phyloP scores from a whole-genome alignment of 2,888 invertebrate genomes.

The Falcaria lacertinaria region DNA sequence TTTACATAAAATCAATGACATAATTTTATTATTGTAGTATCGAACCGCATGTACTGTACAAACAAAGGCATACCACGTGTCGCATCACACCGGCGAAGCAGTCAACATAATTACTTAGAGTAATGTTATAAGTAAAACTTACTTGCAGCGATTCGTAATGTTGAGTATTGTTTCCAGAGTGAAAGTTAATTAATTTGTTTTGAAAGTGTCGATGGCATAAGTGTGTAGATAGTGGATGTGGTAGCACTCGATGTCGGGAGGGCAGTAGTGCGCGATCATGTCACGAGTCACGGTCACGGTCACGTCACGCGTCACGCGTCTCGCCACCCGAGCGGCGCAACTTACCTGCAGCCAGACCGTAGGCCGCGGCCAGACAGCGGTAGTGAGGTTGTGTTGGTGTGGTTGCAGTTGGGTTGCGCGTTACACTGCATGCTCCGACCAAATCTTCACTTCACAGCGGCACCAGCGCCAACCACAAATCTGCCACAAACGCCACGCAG shows the following conservation, averaged over 20 bases:
- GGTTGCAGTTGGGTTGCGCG: conserved; percentile 95
- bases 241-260: conserved; percentile 32
- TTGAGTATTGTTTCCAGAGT: conserved; percentile 24
- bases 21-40: conserved; percentile 38
- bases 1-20: conserved; percentile 48
- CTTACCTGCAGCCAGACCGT: conserved; percentile 36
- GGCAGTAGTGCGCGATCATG: conserved; percentile 16
- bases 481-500: conserved; percentile 77
- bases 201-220: conserved; percentile 52
- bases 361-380: conserved; percentile 33
- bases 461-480: conserved; percentile 78
- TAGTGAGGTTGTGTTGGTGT: conserved; percentile 79
- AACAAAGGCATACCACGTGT: conserved; percentile 54
- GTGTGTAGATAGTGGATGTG: conserved; percentile 70
- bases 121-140: background rate
- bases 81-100: conserved; percentile 54
- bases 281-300: conserved; percentile 7
- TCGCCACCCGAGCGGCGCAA: conserved; percentile 16
- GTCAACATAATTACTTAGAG: conserved; percentile 19
- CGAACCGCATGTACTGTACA: conserved; percentile 64
- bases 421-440: conserved; percentile 93
- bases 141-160: background rate
- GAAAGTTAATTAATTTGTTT: conserved; percentile 67
- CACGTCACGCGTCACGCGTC: conserved; percentile 8
- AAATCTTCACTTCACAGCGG: conserved; percentile 78